phyloP scores from a whole-genome alignment of 2,113 vertebrate species.

The Rhineura floridana region DNA sequence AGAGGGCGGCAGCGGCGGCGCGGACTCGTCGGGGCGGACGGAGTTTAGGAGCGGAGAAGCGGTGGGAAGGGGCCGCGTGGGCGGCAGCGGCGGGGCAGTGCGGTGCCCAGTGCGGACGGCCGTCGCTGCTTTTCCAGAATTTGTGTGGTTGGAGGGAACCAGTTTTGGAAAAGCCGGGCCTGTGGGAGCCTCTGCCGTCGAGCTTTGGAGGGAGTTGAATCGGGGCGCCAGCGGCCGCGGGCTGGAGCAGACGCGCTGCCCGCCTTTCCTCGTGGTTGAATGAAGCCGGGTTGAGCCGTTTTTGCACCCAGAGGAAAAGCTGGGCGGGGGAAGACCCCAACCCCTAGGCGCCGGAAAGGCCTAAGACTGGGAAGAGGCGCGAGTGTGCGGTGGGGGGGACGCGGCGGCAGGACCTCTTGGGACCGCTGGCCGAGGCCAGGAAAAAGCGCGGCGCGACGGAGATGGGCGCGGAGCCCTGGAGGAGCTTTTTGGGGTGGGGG shows the following conservation, averaged over 20 bases:
- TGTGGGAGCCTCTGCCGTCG: neutral
- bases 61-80: neutral
- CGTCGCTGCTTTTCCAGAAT: neutral
- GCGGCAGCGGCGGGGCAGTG: neutral
- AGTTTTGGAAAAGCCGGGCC: neutral
- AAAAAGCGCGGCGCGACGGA: neutral
- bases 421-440: neutral
- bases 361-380: neutral
- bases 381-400: neutral
- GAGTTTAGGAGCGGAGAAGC: neutral
- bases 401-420: too few relatives aligned
- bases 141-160: neutral
- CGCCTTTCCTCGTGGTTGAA: neutral
- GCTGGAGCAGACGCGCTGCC: neutral
- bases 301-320: neutral
- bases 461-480: neutral
- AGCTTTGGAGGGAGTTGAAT: neutral
- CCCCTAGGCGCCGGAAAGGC: too few relatives aligned
- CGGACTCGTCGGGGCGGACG: neutral
- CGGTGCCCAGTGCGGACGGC: too few relatives aligned
- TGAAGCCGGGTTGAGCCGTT: neutral
- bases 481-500: neutral
- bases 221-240: neutral
- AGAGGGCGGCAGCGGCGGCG: constrained; percentile 27
- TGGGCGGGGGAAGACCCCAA: neutral